Evolutionary conservation across 2,113 vertebrate species (phyloP).

Genomic region (Periophthalmus modestus): DNA sequence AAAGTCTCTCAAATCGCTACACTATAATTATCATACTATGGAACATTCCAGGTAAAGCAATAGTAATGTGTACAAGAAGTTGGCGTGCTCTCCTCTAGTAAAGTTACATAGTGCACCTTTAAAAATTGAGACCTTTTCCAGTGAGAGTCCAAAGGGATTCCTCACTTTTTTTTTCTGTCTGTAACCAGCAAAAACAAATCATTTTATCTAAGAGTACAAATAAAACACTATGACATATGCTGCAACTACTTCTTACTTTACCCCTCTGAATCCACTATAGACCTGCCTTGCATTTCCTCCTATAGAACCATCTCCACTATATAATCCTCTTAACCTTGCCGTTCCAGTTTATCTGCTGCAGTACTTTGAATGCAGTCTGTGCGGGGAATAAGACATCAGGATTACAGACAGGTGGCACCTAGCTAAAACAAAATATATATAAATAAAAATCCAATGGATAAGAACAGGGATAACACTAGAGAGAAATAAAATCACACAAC

Average conservation of each 20-base stretch:
- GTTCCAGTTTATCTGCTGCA: constrained; percentile 21
- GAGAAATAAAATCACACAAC: constrained; percentile 9
- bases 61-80: no score
- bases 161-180: no score
- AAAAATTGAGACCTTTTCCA: not conserved
- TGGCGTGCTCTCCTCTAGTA: no score
- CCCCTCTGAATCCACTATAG: constrained; percentile 17
- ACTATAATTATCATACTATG: no score
- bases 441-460: constrained; percentile 18
- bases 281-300: constrained; percentile 22
- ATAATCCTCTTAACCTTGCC: constrained; percentile 37
- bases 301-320: constrained; percentile 6
- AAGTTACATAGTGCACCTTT: no score
- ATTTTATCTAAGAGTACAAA: not conserved
- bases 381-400: constrained; percentile 1
- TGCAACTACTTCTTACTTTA: not conserved
- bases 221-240: not conserved
- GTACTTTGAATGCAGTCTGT: constrained; percentile 1
- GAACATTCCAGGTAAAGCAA: no score
- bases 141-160: not conserved
- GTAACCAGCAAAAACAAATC: not conserved
- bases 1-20: no score
- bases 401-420: constrained; percentile 10
- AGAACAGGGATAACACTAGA: constrained; percentile 11
- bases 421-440: constrained; percentile 13